Evolutionary conservation across 2,888 invertebrate genomes (phyloP).

Genomic region (Aleiodes leptofemur): DNA sequence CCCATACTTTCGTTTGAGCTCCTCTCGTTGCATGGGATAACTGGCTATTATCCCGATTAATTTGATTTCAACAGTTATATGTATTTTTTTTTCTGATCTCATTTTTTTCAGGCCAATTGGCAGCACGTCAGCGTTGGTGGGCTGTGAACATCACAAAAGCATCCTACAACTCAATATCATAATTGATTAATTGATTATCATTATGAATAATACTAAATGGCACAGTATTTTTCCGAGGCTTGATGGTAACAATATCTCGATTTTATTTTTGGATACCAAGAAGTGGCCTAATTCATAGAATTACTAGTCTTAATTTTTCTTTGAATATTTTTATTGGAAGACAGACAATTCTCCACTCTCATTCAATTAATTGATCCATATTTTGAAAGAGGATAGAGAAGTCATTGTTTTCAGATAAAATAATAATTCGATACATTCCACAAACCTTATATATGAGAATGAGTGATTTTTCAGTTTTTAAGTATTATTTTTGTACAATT

Average conservation of each 20-base stretch:
- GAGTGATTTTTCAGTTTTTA: background rate
- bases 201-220: slow-evolving; percentile 34
- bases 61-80: background rate
- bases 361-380: slow-evolving; percentile 2
- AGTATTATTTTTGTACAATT: slow-evolving; percentile 27
- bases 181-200: background rate
- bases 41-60: background rate
- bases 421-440: slow-evolving; percentile 6
- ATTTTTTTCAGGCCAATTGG: slow-evolving; percentile 70
- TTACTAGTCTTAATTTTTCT: slow-evolving; percentile 31
- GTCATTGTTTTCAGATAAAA: background rate
- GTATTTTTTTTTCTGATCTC: slow-evolving; percentile 22
- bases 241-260: slow-evolving; percentile 5
- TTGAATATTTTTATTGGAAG: background rate
- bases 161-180: slow-evolving; percentile 5
- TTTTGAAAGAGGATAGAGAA: background rate
- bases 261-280: background rate
- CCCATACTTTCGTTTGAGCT: too few relatives aligned
- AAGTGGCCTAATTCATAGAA: slow-evolving; percentile 12
- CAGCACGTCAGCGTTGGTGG: slow-evolving; percentile 69
- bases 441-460: background rate
- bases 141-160: slow-evolving; percentile 52
- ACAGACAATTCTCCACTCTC: background rate
- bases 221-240: slow-evolving; percentile 49
- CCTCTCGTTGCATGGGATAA: background rate